phyloP scores from a whole-genome alignment of 2,113 vertebrate species.

The Pseudopipra pipra region DNA sequence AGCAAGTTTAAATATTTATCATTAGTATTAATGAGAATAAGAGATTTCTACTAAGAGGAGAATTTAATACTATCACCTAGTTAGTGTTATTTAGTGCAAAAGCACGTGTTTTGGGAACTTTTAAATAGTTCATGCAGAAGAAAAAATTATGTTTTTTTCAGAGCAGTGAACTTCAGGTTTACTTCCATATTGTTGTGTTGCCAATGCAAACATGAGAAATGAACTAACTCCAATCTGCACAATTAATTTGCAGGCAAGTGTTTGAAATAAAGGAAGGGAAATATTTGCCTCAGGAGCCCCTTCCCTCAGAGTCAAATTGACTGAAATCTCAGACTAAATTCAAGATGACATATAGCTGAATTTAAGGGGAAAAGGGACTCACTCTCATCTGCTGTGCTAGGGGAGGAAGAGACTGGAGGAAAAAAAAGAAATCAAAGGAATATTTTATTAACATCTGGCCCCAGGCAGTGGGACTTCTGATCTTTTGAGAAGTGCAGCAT shows the following conservation, averaged over 20 bases:
- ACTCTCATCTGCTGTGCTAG: constrained; percentile 19
- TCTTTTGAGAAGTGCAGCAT: constrained; percentile 1
- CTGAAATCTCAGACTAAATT: constrained; percentile 7
- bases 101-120: not conserved
- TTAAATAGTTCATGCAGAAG: not conserved
- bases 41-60: not conserved
- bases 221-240: not conserved
- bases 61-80: not conserved
- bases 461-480: constrained; percentile 3
- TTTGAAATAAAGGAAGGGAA: not conserved
- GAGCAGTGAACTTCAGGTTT: not conserved
- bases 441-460: constrained; percentile 61
- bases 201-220: not conserved
- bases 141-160: not conserved
- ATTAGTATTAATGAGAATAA: not conserved
- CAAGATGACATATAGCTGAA: constrained; percentile 22
- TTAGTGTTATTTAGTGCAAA: not conserved
- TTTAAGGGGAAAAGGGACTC: not conserved
- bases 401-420: not conserved
- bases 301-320: not conserved
- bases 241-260: not conserved
- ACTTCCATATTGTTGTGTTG: not conserved
- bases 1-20: constrained; percentile 34
- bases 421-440: constrained; percentile 62
- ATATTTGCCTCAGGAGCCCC: not conserved